phyloP scores from a whole-genome alignment of 1,140 invertebrate genomes.

The Drosophila ogumai region DNA sequence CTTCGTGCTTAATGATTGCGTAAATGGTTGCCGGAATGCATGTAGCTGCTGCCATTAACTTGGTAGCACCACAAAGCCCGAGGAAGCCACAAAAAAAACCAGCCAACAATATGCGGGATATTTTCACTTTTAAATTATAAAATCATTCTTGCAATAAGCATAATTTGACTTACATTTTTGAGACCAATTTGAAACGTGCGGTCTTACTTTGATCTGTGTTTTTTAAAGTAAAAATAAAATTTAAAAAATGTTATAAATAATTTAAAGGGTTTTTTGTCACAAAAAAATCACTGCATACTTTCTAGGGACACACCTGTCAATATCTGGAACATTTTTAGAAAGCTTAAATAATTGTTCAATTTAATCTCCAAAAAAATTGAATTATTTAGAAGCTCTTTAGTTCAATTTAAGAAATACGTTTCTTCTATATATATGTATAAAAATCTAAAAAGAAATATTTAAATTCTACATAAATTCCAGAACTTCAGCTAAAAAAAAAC shows the following conservation, averaged over 20 bases:
- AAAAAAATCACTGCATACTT: neutral
- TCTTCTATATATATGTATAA: neutral
- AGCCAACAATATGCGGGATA: slow-evolving; percentile 9
- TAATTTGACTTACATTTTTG: neutral
- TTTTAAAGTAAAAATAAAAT: neutral
- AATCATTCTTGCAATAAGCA: neutral
- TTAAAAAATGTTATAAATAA: neutral
- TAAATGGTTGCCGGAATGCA: slow-evolving; percentile 79
- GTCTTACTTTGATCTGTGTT: neutral
- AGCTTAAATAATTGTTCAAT: no score
- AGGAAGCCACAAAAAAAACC: slow-evolving; percentile 2
- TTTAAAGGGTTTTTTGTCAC: neutral
- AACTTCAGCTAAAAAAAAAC: slow-evolving; percentile 7
- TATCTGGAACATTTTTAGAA: no score
- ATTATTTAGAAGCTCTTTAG: no score
- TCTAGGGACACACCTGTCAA: neutral
- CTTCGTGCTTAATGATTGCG: slow-evolving; percentile 82
- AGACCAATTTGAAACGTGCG: neutral
- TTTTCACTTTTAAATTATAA: slow-evolving; percentile 23
- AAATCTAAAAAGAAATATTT: neutral
- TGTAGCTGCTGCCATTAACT: slow-evolving; percentile 72
- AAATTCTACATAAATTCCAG: neutral
- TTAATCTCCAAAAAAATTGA: no score
- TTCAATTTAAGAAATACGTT: neutral
- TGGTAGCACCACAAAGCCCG: slow-evolving; percentile 26